Evolutionary conservation across 2,113 vertebrate species (phyloP).

Genomic region (Lynx canadensis): DNA sequence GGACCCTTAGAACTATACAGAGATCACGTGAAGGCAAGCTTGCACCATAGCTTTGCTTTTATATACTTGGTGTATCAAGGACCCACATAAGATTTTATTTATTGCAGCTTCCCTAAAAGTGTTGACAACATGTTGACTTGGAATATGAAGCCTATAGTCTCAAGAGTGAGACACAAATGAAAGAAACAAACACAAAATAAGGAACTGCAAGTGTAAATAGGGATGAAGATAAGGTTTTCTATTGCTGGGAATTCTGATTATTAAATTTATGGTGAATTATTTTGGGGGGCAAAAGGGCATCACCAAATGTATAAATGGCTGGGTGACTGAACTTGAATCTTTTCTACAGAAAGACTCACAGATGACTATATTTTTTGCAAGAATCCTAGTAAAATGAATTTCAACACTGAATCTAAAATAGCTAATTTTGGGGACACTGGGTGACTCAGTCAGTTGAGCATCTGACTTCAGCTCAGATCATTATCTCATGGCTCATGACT

Average conservation of each 20-base stretch:
- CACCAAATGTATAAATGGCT: neutral
- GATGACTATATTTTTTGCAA: neutral
- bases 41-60: neutral
- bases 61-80: neutral
- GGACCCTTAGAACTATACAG: neutral
- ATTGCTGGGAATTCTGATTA: neutral
- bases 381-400: neutral
- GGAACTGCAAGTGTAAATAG: neutral
- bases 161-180: neutral
- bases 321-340: neutral
- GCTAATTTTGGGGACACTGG: neutral
- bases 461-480: too few species aligned
- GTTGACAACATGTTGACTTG: neutral
- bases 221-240: neutral
- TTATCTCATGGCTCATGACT: too few species aligned
- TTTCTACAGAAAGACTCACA: neutral
- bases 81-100: neutral
- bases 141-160: neutral
- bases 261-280: conserved; percentile 26
- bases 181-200: neutral
- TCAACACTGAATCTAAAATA: conserved; percentile 1
- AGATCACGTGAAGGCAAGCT: neutral
- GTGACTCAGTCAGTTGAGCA: too few species aligned
- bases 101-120: neutral
- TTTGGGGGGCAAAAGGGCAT: neutral